Percentiles rank a stretch among this genome's conserved stretches.
phyloP scores from a whole-genome alignment of 2,797 vertebrate genomes.

The Pantherophis alleghaniensis region DNA sequence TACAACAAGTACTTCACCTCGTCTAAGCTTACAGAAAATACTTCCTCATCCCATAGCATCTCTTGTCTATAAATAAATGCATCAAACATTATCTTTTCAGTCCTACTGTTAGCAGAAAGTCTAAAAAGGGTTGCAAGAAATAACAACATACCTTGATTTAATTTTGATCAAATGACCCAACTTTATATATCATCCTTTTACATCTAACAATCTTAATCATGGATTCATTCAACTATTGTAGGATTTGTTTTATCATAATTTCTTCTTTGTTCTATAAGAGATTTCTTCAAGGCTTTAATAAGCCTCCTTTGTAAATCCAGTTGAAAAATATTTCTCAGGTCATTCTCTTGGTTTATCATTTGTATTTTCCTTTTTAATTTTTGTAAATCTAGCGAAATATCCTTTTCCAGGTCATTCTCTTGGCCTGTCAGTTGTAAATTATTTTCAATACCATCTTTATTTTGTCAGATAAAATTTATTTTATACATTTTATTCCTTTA shows the following conservation, averaged over 20 bases:
- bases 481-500: neutral
- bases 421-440: neutral
- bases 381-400: neutral
- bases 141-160: neutral
- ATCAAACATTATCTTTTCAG: neutral
- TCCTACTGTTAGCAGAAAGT: neutral
- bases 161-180: neutral
- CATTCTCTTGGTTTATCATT: neutral
- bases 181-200: neutral
- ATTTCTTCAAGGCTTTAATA: neutral
- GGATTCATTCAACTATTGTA: neutral
- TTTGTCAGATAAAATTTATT: neutral
- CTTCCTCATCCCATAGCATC: neutral
- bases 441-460: neutral
- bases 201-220: neutral
- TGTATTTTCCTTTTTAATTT: neutral
- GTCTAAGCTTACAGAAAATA: neutral
- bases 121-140: neutral
- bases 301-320: neutral
- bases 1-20: neutral
- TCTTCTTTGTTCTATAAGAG: neutral
- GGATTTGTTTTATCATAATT: neutral
- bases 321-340: neutral
- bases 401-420: neutral
- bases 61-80: neutral